Evolutionary conservation across 2,888 invertebrate genomes (phyloP), one percentile per base, ranked within the genome.

Genomic region (Apodemia duryi): DNA sequence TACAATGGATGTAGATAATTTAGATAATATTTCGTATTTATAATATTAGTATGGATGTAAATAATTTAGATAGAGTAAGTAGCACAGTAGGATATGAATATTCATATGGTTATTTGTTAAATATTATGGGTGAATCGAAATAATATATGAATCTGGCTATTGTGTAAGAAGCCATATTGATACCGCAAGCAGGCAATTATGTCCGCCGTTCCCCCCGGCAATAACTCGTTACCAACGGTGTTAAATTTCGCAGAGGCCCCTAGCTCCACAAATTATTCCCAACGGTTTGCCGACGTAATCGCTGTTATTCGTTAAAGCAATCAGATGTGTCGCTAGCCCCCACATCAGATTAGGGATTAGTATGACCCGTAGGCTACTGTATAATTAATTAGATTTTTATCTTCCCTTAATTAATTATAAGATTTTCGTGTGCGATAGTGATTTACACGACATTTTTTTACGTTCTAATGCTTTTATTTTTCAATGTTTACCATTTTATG

Each of bases 231-330:
- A 71, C 74, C 74, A 69, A 66, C 72, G 77, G 84, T 80, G 81
- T 86, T 77, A 79, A 74, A 77, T 85, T 83, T 78, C 83, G 77
- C 80, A 73, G 72, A 82, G 84, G 83, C 78, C 75, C 78, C 66
- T 68, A 72, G 74, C 76, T 73, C 70, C 71, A 78, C 85, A 85
- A 85, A 85, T 85, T 83, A 83, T 80, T 75, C 84, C 82, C 85
- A 64, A 73, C 75, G 81, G 88, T 77, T 77, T 71, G 73, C 79
- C 76, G 77, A 80, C 78, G 79, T 88, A 72, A 87, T 88, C 84
- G 85, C 85, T 74, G 83, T 84, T 87, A 86, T 88, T 86, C 84
- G 84, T 83, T 83, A 75, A 77, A 79, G 78, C 80, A 78, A 81
- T 82, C 79, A 71, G 70, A 70, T 67, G 65, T 69, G 71, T 68